Evolutionary conservation across 35 echinoderm and acorn worm genomes (phyloP), one percentile per base, ranked within the genome.

Genomic region (Amphiura filiformis): DNA sequence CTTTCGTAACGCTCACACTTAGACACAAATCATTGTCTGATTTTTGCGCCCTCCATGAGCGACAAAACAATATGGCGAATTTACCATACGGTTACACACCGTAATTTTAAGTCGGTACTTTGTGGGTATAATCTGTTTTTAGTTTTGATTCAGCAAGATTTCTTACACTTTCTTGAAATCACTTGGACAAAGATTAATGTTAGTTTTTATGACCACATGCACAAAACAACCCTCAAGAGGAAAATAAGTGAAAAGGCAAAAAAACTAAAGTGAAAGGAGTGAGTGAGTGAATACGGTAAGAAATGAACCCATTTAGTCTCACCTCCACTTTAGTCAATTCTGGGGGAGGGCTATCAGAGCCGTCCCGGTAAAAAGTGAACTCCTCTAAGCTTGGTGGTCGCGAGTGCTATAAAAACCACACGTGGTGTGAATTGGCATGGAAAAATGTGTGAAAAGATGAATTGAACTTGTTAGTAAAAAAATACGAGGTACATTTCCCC

Each of bases 361-460:
- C 61, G 28, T 70, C 61, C 61, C 61, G 15, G 61, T 70, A 70
- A 70, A 18, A 70, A 26, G 11, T n/a, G 26, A 70, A 70, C 61
- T 70, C 61, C 61, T 70, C 61, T 70, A 70, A 70, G 61, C 61
- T 70, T n/a, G 61, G 61, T 70, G 61, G 61, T 70, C 61, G 61
- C 28, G 61, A 70, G 61, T 70, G 61, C 61, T 70, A 70, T 15
- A 26, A 1, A 70, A 3, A 70, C 61, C 15, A 70, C 61, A 70
- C 61, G 61, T 47, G 41, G 41, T 17, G 17, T 2, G 26, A 70
- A 23, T 70, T 70, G 9, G 61, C 61, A 70, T 70, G 61, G 61
- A 70, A 70, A 70, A 30, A 26, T 70, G 61, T 13, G 61, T 70
- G 61, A 70, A 70, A 70, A 47, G 41, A 17, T 47, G 61, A n/a